Evolutionary conservation across 2,113 vertebrate species (phyloP).

Genomic region (Leucosticte australis): DNA sequence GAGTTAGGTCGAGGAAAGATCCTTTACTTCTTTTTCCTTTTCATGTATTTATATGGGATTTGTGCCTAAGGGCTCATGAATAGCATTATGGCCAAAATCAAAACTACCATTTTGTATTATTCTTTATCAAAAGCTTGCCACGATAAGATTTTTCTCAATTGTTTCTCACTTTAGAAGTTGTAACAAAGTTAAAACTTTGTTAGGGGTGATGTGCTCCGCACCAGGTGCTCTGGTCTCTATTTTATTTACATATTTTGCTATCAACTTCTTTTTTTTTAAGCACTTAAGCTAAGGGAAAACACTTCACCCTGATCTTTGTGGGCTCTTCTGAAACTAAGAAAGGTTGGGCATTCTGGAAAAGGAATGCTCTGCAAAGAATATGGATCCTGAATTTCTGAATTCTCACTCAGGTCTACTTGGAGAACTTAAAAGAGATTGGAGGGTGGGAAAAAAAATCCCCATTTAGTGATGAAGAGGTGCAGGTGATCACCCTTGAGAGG

Average conservation of each 20-base stretch:
- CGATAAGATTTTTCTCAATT: not conserved
- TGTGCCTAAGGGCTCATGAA: not conserved
- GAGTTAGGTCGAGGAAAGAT: not conserved
- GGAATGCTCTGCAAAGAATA: not conserved
- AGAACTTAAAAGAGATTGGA: not conserved
- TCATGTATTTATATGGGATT: not conserved
- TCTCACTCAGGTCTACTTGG: not conserved
- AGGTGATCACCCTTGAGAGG: not conserved
- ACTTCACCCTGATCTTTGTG: too few species aligned
- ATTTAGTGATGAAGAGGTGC: not conserved
- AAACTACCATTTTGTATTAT: not conserved
- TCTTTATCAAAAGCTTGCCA: not conserved
- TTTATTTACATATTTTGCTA: not conserved
- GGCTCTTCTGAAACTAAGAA: not conserved
- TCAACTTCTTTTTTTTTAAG: not conserved
- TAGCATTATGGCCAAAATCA: not conserved
- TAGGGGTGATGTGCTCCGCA: not conserved
- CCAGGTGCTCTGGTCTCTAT: not conserved
- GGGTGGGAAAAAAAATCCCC: rapidly evolving
- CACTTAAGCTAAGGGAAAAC: not conserved
- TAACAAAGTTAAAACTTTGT: not conserved
- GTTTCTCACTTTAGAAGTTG: not conserved
- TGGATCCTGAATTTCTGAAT: not conserved
- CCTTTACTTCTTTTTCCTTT: not conserved
- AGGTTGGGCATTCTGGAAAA: not conserved